Evolutionary conservation across 2,113 vertebrate species (phyloP).

Genomic region (Anthoscopus minutus): DNA sequence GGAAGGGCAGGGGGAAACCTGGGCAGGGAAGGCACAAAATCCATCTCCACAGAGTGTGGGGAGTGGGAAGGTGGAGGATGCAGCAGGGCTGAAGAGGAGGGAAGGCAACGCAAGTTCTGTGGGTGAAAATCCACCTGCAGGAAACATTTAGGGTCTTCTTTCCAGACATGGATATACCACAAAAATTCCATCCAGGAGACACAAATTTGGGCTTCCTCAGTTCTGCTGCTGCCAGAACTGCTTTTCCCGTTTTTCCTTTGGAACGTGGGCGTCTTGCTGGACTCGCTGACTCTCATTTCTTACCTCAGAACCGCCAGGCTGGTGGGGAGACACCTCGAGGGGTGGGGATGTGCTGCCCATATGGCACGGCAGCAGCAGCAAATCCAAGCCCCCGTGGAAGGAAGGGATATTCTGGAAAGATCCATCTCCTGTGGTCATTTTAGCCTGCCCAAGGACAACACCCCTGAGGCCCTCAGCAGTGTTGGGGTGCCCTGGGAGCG

Average conservation of each 20-base stretch:
- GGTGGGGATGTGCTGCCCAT: neutral
- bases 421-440: neutral
- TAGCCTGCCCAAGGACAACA: neutral
- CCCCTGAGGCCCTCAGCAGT: neutral
- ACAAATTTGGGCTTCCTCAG: neutral
- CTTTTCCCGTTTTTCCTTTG: neutral
- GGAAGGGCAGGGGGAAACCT: neutral
- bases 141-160: neutral
- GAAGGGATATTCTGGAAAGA: neutral
- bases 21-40: neutral
- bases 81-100: neutral
- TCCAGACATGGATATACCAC: neutral
- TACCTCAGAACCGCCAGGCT: neutral
- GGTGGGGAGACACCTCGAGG: neutral
- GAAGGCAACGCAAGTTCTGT: neutral
- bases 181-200: neutral
- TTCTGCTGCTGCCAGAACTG: neutral
- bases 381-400: neutral
- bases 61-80: rapidly evolving
- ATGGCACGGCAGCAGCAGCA: neutral
- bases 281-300: neutral
- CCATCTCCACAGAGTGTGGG: rapidly evolving
- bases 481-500: rapidly evolving
- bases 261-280: neutral
- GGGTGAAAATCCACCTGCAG: neutral